phyloP scores from a whole-genome alignment of 2,888 invertebrate species.

The Panorpa germanica region DNA sequence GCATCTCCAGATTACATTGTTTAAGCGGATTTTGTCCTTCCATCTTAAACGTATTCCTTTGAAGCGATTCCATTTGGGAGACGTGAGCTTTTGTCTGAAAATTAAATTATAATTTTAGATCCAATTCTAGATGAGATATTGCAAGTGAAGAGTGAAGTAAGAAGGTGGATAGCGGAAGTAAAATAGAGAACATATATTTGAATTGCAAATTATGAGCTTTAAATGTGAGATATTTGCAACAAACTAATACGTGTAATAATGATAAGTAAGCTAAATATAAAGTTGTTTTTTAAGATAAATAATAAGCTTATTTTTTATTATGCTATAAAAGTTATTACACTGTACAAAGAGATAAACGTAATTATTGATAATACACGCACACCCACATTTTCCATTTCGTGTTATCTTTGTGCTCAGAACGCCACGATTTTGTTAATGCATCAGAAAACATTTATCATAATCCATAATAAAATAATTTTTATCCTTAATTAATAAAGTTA shows the following conservation, averaged over 20 bases:
- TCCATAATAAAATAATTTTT: constrained; percentile 5
- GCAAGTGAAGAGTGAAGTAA: constrained; percentile 5
- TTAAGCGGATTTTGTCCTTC: constrained; percentile 97
- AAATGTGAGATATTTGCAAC: too few relatives aligned
- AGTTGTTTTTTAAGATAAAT: too few relatives aligned
- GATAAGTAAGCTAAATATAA: too few relatives aligned
- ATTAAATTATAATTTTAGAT: constrained; percentile 16
- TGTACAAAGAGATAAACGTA: too few relatives aligned
- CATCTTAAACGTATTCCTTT: constrained; percentile 91
- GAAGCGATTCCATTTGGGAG: constrained; percentile 99
- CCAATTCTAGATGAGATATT: constrained; percentile 4
- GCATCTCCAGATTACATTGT: constrained; percentile 99
- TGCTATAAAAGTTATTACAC: too few relatives aligned
- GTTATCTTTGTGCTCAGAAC: background rate
- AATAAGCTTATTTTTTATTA: too few relatives aligned
- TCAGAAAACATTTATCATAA: constrained; percentile 3
- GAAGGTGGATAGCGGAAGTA: constrained; percentile 3
- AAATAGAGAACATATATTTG: background rate
- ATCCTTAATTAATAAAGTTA: too few relatives aligned
- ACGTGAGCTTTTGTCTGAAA: constrained; percentile 93
- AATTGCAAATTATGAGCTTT: constrained; percentile 6
- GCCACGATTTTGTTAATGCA: background rate
- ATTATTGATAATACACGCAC: too few relatives aligned
- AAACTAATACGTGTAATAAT: too few relatives aligned
- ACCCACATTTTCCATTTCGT: too few relatives aligned